Base-by-base conservation (phyloP, 1,140 invertebrate species). In the Dendroctonus ponderosae region DNA sequence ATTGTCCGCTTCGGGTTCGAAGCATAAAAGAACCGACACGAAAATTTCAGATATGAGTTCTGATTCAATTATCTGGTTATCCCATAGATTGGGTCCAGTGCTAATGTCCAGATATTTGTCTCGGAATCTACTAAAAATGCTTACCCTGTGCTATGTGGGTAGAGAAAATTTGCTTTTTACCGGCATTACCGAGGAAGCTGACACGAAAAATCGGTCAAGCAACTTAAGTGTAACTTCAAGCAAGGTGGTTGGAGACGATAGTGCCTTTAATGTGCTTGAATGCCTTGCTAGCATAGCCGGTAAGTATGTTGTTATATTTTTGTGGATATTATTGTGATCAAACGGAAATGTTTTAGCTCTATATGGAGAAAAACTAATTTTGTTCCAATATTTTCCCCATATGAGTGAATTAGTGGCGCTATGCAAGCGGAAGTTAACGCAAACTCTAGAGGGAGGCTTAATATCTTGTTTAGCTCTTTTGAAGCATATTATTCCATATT, bases 361-460 rank as follows among this genome's bases (percentile, higher is more conserved):
- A 67, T 98, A 97, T 80, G 96, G 95, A 50, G 94, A 97, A 77
- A 91, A 96, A 74, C 88, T 98, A 51, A 91, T 99, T 70, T 83
- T 98, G 42, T 81, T 95, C 42, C 97, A 99, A 81, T 99, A 98
- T 78, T 84, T 99, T 57, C 92, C 94, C 0, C 93, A 97, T 76
- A 91, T 95, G 78, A 87, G 88, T 9, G 95, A 98, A 74, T 75
- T 93, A 12, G 86, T 92, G 57, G 84, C 85, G 5, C 82, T 90
- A 3, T 92, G 90, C 68, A 87, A 90, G 59, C 84, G 86, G 53
- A 88, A 91, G 68, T 77, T 97, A 59, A 94, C 92, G 1, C 80
- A 84, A 7, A 91, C 88, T 73, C 81, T 95, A 41, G 95, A 97
- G 83, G 92, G 92, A 39, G 94, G 93, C 2, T 83, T 97, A 4